Percentiles rank a stretch among this genome's conserved stretches.
Evolutionary conservation across 2,888 invertebrate genomes (phyloP).

Genomic region (Drosophila mimica): DNA sequence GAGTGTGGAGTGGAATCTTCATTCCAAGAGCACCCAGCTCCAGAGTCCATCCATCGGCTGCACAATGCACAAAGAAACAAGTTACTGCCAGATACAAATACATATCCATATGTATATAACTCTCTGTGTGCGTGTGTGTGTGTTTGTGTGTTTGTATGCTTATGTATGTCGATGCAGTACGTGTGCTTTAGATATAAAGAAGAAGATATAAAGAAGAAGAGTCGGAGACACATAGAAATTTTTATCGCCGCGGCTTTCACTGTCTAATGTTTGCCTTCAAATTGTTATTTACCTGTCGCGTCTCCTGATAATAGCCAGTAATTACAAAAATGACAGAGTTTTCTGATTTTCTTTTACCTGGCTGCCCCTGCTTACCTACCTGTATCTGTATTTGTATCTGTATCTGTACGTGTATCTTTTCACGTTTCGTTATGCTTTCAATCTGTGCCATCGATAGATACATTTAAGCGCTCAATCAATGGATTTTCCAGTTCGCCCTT

Average conservation of each 20-base stretch:
- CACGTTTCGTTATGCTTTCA: constrained; percentile 39
- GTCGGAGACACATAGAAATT: constrained; percentile 12
- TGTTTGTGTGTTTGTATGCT: neutral
- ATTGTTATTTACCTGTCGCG: constrained; percentile 46
- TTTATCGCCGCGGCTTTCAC: constrained; percentile 50
- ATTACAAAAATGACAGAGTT: constrained; percentile 21
- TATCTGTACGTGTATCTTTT: constrained; percentile 9
- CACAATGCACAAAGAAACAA: constrained; percentile 57
- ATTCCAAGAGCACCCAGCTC: constrained; percentile 23
- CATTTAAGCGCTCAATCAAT: constrained; percentile 58
- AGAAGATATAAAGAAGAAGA: constrained; percentile 8
- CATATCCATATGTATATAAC: neutral
- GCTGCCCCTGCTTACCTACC: constrained; percentile 1
- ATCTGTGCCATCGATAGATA: constrained; percentile 53
- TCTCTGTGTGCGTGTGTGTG: neutral
- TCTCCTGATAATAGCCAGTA: constrained; percentile 24
- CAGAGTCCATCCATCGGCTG: constrained; percentile 20
- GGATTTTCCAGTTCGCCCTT: constrained; percentile 42
- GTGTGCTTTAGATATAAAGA: constrained; percentile 16
- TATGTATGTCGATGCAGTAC: constrained; percentile 6
- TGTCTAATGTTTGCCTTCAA: constrained; percentile 39
- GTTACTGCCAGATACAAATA: constrained; percentile 46
- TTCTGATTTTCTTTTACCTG: constrained; percentile 32
- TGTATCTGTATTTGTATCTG: constrained; percentile 8
- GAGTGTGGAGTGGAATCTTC: constrained; percentile 36